Percentiles rank a stretch among this genome's conserved stretches.
phyloP scores from a whole-genome alignment of 2,113 vertebrate species.

The Grammomys surdaster region DNA sequence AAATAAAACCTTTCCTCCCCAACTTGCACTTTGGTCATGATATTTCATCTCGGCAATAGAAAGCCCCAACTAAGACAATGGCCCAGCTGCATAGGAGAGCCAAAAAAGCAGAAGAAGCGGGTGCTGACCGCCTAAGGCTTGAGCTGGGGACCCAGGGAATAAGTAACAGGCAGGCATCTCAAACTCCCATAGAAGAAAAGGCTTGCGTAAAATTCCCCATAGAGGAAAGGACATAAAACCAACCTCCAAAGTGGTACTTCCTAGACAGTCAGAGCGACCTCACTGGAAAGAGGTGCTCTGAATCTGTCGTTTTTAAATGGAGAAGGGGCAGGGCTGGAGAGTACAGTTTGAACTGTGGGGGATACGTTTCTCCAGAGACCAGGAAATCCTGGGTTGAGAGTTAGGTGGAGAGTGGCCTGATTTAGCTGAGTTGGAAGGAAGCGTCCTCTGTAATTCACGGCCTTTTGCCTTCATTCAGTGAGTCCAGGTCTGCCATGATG shows the following conservation, averaged over 20 bases:
- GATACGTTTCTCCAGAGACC: rapidly evolving
- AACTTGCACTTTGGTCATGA: neutral
- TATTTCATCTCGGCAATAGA: no score
- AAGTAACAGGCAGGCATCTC: neutral
- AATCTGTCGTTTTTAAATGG: rapidly evolving
- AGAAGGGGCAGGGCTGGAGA: no score
- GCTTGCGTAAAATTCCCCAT: neutral
- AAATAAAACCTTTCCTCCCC: neutral
- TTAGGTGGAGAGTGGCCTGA: neutral
- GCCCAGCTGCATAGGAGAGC: neutral
- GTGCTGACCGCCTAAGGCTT: rapidly evolving
- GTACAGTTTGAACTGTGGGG: rapidly evolving
- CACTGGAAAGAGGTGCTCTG: rapidly evolving
- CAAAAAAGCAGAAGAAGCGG: rapidly evolving
- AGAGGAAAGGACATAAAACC: neutral
- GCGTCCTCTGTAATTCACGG: rapidly evolving
- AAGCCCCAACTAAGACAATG: neutral
- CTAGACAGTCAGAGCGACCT: neutral
- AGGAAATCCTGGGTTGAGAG: neutral
- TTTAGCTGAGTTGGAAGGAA: neutral
- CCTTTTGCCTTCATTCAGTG: rapidly evolving
- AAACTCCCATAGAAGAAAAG: neutral
- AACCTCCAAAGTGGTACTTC: rapidly evolving
- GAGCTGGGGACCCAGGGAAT: rapidly evolving
- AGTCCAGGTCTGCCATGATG: rapidly evolving